Percentiles rank a stretch among this genome's conserved stretches.
Conservation (phyloP, 2,888 invertebrate species). For the Gandaritis pyraliata region DNA sequence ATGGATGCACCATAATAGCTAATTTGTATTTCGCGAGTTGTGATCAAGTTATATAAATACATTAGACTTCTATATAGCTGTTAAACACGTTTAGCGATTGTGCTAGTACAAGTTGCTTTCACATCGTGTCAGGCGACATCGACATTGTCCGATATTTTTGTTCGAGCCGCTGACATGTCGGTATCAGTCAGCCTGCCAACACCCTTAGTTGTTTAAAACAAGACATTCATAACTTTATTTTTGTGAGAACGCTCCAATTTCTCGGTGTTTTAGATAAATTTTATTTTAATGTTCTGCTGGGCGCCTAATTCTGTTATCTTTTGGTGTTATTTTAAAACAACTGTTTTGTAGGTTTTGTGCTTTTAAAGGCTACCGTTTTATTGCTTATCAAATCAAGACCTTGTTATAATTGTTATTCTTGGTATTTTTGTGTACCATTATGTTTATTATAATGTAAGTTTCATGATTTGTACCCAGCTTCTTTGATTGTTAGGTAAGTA, state of each 20-base stretch:
- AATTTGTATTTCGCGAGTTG: no score
- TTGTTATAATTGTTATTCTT: background rate
- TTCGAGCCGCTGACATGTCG: no score
- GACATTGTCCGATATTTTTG: no score
- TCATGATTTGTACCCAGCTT: no score
- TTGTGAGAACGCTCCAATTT: slow-evolving; percentile 35
- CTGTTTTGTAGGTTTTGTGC: slow-evolving; percentile 1
- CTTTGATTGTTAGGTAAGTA: no score
- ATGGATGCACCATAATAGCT: no score
- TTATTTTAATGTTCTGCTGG: slow-evolving; percentile 32
- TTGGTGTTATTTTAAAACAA: slow-evolving; percentile 30
- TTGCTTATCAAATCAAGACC: background rate
- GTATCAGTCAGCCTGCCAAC: no score
- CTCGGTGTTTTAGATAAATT: slow-evolving; percentile 34
- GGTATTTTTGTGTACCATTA: background rate
- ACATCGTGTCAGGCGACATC: no score
- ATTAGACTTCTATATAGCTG: no score
- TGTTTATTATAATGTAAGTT: background rate
- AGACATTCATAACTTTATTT: slow-evolving; percentile 36
- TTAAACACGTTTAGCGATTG: no score
- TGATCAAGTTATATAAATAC: no score
- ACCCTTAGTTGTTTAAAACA: slow-evolving; percentile 24
- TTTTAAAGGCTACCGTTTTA: background rate
- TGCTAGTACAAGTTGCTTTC: no score
- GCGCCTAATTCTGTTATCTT: slow-evolving; percentile 28